Evolutionary conservation across 2,888 invertebrate species (phyloP), one percentile per base, ranked within the genome.

Genomic region (Pecten maximus): DNA sequence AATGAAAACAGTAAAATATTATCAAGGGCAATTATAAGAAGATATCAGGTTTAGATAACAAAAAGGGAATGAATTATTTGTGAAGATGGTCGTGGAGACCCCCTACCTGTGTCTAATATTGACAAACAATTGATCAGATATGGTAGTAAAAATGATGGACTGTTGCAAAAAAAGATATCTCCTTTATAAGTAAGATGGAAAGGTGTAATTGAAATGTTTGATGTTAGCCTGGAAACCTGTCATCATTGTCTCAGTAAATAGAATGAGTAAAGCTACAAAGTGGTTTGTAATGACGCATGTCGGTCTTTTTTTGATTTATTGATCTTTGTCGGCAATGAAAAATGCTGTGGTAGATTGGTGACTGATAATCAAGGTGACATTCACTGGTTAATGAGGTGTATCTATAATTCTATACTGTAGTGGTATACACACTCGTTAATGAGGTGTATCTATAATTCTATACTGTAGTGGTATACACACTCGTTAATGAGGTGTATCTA

Each of bases 151-250:
- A 54, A 54, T 74, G 74, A 74, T 35, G 74, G 74, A 74, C 28
- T 35, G 19, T 35, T 12, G 6, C 0, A 74, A 74, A 74, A 74
- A 74, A 15, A 48, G 19, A 48, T n/a, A n/a, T n/a, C 48, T 15
- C 48, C 6, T n/a, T 54, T 54, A 54, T 54, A 54, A 35, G 74
- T 23, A 74, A 74, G 74, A 74, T 74, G 35, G 74, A 74, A 74
- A 74, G 74, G 74, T 74, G 74, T 74, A 74, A 74, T 35, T 74
- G 74, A 74, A 74, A 74, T 74, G 35, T 74, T 74, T 74, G 74
- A 28, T 74, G 15, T 10, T 74, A 35, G 74, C 23, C 19, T 74
- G 74, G 74, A 28, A 28, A 74, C 74, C 74, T 74, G 74, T 28
- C 4, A 74, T 35, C 35, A 74, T 35, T 74, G 28, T 60, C 28